Evolutionary conservation across 2,888 invertebrate genomes (phyloP).

Genomic region (Drosophila anomalipes): DNA sequence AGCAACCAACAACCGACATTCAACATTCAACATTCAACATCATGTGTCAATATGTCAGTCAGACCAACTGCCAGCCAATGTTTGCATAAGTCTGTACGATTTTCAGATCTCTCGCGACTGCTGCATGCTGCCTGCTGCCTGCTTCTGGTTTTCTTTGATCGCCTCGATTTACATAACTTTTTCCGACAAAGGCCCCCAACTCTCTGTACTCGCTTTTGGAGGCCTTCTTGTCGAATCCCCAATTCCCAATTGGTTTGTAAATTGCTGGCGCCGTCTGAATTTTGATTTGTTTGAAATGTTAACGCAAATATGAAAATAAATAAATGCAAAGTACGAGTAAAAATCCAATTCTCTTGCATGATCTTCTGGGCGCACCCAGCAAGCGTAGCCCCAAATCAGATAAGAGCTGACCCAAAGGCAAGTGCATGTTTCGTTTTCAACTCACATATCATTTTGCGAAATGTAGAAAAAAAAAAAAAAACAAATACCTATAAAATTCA

Average conservation of each 20-base stretch:
- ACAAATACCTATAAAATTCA: conserved; percentile 43
- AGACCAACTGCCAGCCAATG: conserved; percentile 60
- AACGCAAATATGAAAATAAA: conserved; percentile 70
- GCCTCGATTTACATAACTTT: conserved; percentile 70
- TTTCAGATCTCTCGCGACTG: conserved; percentile 44
- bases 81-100: conserved; percentile 68
- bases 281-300: conserved; percentile 66
- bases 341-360: conserved; percentile 12
- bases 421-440: conserved; percentile 33
- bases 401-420: conserved; percentile 38
- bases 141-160: conserved; percentile 59
- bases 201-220: conserved; percentile 19
- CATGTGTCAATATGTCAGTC: conserved; percentile 78
- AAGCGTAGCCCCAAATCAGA: conserved; percentile 36
- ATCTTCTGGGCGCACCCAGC: conserved; percentile 48
- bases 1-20: conserved; percentile 34
- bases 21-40: conserved; percentile 49
- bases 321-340: conserved; percentile 33
- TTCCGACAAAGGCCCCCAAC: conserved; percentile 69
- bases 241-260: conserved; percentile 52
- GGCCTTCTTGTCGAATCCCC: conserved; percentile 26
- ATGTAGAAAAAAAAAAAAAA: conserved; percentile 15
- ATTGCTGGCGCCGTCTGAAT: conserved; percentile 78
- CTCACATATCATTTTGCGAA: conserved; percentile 52
- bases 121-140: conserved; percentile 26